Evolutionary conservation across 2,113 vertebrate species (phyloP).

Genomic region (Phoxinus phoxinus): DNA sequence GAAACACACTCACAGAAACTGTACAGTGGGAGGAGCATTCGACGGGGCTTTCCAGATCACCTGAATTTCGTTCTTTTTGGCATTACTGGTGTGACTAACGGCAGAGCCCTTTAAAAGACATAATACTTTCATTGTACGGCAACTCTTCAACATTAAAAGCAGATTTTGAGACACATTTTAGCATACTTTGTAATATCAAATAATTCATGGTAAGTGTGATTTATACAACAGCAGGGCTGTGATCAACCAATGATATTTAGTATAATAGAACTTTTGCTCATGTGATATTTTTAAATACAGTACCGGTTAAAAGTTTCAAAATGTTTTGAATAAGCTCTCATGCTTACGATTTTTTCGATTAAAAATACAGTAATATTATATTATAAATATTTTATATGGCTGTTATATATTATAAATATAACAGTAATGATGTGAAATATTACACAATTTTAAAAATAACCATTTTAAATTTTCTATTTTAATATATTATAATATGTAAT

Average conservation of each 20-base stretch:
- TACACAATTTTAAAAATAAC: background rate
- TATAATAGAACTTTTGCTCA: background rate
- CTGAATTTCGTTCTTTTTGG: slow-evolving; percentile 71
- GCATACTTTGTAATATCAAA: background rate
- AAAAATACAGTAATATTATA: background rate
- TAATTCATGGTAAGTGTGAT: background rate
- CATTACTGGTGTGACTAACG: slow-evolving; percentile 82
- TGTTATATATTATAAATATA: background rate
- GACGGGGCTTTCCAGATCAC: slow-evolving; percentile 81
- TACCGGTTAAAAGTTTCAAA: background rate
- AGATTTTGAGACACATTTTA: background rate
- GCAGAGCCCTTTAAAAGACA: slow-evolving; percentile 79
- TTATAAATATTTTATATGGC: too few relatives aligned
- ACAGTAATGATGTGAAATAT: background rate
- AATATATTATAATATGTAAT: background rate
- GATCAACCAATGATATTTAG: background rate
- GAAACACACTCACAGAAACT: slow-evolving; percentile 80
- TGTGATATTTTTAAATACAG: background rate
- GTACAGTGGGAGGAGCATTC: slow-evolving; percentile 71
- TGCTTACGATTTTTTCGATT: background rate
- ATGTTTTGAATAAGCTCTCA: too few relatives aligned
- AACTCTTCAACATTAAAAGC: background rate
- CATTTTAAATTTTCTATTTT: background rate
- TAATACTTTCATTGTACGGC: background rate
- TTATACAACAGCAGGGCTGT: background rate